Conservation (phyloP, 2,113 vertebrate species). For the Tichodroma muraria region DNA sequence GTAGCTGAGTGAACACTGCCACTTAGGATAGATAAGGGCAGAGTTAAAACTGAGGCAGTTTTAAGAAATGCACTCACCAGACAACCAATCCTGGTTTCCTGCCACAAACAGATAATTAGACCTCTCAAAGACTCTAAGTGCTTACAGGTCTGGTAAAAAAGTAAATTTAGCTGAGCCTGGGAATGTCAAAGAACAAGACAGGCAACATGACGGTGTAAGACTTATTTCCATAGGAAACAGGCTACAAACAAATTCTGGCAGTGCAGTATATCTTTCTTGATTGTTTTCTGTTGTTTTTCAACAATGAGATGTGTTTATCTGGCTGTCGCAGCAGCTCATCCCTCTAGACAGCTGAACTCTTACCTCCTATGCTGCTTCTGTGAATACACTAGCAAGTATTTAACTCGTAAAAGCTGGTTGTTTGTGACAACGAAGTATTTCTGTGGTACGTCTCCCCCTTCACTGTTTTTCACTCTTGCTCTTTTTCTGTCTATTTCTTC, state of each 20-base stretch:
- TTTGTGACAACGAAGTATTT: slow-evolving; percentile 98
- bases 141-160: neutral
- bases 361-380: slow-evolving; percentile 86
- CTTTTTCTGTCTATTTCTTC: slow-evolving; percentile 85
- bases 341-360: neutral
- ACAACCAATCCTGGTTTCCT: neutral
- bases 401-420: slow-evolving; percentile 92
- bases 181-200: neutral
- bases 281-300: neutral
- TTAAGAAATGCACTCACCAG: neutral
- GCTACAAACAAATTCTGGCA: neutral
- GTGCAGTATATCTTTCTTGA: neutral
- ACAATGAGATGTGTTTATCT: neutral
- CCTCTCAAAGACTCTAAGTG: neutral
- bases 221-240: neutral
- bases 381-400: slow-evolving; percentile 93
- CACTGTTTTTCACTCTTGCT: slow-evolving; percentile 89
- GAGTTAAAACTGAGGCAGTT: neutral
- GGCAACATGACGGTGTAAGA: neutral
- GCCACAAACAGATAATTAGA: neutral
- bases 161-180: neutral
- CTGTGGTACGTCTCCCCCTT: slow-evolving; percentile 92
- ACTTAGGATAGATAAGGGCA: neutral
- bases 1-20: neutral
- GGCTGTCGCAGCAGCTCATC: neutral